phyloP scores from a whole-genome alignment of 1,140 invertebrate genomes.

The Scaptomyza pallida region DNA sequence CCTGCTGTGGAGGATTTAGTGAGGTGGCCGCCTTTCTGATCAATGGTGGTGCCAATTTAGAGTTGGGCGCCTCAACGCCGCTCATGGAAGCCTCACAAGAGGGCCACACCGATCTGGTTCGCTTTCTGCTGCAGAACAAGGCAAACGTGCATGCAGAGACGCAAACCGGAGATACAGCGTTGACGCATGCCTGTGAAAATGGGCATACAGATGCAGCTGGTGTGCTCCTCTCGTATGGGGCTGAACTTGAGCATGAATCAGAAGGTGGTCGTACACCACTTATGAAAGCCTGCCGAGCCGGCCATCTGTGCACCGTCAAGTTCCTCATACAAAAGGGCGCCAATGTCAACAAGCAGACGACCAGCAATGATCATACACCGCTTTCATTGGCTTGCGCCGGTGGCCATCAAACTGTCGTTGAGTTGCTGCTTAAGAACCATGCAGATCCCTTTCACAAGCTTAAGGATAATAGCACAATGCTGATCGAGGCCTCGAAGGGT shows the following conservation, averaged over 20 bases:
- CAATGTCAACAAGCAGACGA: slow-evolving; percentile 96
- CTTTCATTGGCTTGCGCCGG: slow-evolving; percentile 98
- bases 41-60: slow-evolving; percentile 97
- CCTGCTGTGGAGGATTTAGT: slow-evolving; percentile 98
- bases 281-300: slow-evolving; percentile 99
- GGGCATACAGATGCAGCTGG: slow-evolving; percentile 97
- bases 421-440: slow-evolving; percentile 93
- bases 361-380: slow-evolving; percentile 99
- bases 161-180: slow-evolving; percentile 97
- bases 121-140: slow-evolving; percentile 91
- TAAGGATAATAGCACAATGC: slow-evolving; percentile 99
- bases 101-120: slow-evolving; percentile 96
- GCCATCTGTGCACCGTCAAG: slow-evolving; percentile 99
- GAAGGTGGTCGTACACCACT: slow-evolving; percentile 97
- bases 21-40: slow-evolving; percentile 99
- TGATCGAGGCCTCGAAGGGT: slow-evolving; percentile 99
- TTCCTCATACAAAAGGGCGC: slow-evolving; percentile 97
- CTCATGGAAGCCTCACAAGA: slow-evolving; percentile 99
- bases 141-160: slow-evolving; percentile 97
- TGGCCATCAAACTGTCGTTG: slow-evolving; percentile 96
- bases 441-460: slow-evolving; percentile 98
- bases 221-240: slow-evolving; percentile 94
- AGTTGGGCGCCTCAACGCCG: slow-evolving; percentile 97
- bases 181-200: slow-evolving; percentile 98
- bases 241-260: slow-evolving; percentile 97